Evolutionary conservation across 2,888 invertebrate genomes (phyloP).

Genomic region (Melieria picta): DNA sequence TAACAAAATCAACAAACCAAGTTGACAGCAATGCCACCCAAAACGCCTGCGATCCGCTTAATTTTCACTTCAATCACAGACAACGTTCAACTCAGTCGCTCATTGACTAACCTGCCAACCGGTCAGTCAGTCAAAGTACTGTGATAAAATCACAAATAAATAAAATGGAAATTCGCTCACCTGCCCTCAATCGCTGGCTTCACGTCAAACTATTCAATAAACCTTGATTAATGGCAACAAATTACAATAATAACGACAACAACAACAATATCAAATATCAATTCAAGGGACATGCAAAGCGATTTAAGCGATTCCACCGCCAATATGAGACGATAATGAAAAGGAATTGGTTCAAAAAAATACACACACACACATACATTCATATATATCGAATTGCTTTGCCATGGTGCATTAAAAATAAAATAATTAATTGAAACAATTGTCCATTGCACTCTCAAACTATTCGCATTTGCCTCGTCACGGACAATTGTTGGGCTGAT

Average conservation of each 20-base stretch:
- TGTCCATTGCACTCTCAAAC: no score
- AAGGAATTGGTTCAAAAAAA: neutral
- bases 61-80: no score
- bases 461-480: no score
- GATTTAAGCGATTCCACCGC: constrained; percentile 1
- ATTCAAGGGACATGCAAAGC: constrained; percentile 4
- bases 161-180: constrained; percentile 24
- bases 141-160: constrained; percentile 23
- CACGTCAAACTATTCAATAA: constrained; percentile 31
- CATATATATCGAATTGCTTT: neutral
- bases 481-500: no score
- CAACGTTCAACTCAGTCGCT: neutral
- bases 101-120: constrained; percentile 3
- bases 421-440: no score
- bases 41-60: no score
- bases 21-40: no score
- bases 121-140: constrained; percentile 5
- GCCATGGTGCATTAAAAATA: no score
- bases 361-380: neutral
- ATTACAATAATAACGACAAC: constrained; percentile 9
- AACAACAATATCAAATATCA: constrained; percentile 12
- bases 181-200: neutral
- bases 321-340: no score
- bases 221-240: constrained; percentile 26
- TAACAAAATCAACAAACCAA: no score